Evolutionary conservation across 2,113 vertebrate species (phyloP), one percentile per base, ranked within the genome.

Genomic region (Bostrychus sinensis): DNA sequence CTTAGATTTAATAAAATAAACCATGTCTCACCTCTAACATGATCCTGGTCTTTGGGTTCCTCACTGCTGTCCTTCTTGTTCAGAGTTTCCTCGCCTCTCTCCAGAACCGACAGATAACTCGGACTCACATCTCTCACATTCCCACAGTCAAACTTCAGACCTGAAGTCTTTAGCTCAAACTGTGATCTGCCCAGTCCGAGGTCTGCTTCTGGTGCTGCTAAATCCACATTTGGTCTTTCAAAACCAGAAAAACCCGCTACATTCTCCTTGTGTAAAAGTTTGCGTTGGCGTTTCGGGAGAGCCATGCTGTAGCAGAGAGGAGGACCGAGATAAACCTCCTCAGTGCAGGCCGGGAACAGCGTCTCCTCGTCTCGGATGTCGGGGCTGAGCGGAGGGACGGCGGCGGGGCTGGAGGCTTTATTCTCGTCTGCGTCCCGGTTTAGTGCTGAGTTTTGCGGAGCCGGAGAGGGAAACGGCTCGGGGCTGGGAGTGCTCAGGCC

Each of bases 321-420:
- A 3, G 93, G 92, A 12, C 92, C 93, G 57, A 89, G 87, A 34
- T 89, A 75, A 4, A 95, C 94, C 62, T 95, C 94, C 76, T 97
- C 95, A 4, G 92, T 92, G 77, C 94, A 98, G 41, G 93, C 93
- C 66, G 95, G 87, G 72, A 95, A 96, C 83, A 98, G 95, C 7
- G 89, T 92, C 81, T 95, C 96, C 57, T 94, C 93, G 9, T 96
- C 95, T 20, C 74, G 66, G 56, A 91, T 78, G 77, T 95, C 94
- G 9, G 88, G 94, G 54, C 93, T 94, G 41, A 88, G 89, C 2
- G 88, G 86, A 11, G 85, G 39, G 0, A 80, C 66, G 0, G 20
- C 36, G 2, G 16, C 12, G 3, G 64, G 76, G 48, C 56, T 64
- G 0, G 7, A 14, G n/a, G 16, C 16, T 2, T 9, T 16, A 2